Base-by-base conservation (phyloP, 1,140 invertebrate genomes). In the Polyergus mexicanus region DNA sequence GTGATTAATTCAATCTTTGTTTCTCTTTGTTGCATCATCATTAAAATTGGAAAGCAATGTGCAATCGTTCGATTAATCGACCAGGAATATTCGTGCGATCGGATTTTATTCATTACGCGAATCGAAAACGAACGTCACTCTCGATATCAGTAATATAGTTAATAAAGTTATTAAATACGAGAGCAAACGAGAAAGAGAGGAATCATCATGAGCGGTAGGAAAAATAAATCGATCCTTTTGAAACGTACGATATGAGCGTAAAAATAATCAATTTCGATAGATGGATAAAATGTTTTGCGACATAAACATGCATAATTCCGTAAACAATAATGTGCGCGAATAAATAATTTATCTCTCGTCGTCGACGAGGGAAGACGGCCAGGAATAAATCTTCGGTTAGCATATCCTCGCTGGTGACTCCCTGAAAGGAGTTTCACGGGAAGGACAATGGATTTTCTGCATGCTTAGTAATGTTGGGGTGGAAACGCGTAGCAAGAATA, bases 321-420 rank as follows among this genome's bases (percentile, higher is more conserved):
- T 51, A 51, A 51, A 51, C 47, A 51, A 28, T 35, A 51, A 5
- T 38, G 0, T 38, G 44, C 47, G n/a, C 11, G 11, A 78, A 56
- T 38, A 41, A 68, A 80, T 80, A 68, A 80, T 80, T 65, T 80
- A 80, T 80, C 63, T 38, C 44, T 69, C 63, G 76, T 80, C 63
- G 62, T 44, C 63, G 63, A 68, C 41, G 76, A 78, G 62, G 32
- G 63, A n/a, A 38, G 63, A 80, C 76, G 44, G 65, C 44, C 63
- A 63, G 47, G 76, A 68, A 80, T 80, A 68, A 80, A 80, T 80
- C 41, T 41, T 78, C 32, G 22, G 58, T 3, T 77, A 25, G 22
- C 65, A 65, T 77, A 63, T 65, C 76, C 62, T 25, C 32, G 47
- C 47, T 51, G 28, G 63, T 60, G 75, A 65, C 54, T 35, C 47